phyloP scores from a whole-genome alignment of 2,797 vertebrate species.

The Holocentrus rufus region DNA sequence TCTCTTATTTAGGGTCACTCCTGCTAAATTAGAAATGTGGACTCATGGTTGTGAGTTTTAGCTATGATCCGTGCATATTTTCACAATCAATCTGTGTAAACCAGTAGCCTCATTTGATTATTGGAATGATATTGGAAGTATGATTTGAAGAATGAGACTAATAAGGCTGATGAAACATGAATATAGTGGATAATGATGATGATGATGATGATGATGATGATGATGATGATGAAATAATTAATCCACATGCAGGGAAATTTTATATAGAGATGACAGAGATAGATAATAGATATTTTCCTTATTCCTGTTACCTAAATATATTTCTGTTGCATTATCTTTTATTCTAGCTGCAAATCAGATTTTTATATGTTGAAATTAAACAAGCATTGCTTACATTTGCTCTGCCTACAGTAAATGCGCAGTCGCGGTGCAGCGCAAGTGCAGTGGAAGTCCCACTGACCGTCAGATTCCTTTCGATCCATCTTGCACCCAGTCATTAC shows the following conservation, averaged over 20 bases:
- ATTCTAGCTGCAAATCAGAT: conserved; percentile 19
- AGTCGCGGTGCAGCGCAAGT: conserved; percentile 39
- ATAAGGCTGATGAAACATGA: neutral
- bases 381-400: conserved; percentile 16
- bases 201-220: too few species aligned
- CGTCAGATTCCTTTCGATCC: conserved; percentile 67
- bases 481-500: conserved; percentile 77
- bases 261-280: too few species aligned
- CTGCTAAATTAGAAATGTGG: too few species aligned
- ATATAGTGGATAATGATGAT: neutral
- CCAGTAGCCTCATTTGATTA: neutral
- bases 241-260: too few species aligned
- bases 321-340: too few species aligned
- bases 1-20: conserved; percentile 12
- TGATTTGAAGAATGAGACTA: neutral
- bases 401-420: conserved; percentile 27
- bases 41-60: too few species aligned
- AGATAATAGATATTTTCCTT: too few species aligned
- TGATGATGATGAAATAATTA: too few species aligned
- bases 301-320: too few species aligned
- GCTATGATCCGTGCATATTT: neutral
- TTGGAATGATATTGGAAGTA: neutral
- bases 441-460: conserved; percentile 45
- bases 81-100: neutral
- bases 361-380: conserved; percentile 34